Percentiles rank a stretch among this genome's conserved stretches.
Evolutionary conservation across 2,113 vertebrate species (phyloP).

Genomic region (Perccottus glenii): DNA sequence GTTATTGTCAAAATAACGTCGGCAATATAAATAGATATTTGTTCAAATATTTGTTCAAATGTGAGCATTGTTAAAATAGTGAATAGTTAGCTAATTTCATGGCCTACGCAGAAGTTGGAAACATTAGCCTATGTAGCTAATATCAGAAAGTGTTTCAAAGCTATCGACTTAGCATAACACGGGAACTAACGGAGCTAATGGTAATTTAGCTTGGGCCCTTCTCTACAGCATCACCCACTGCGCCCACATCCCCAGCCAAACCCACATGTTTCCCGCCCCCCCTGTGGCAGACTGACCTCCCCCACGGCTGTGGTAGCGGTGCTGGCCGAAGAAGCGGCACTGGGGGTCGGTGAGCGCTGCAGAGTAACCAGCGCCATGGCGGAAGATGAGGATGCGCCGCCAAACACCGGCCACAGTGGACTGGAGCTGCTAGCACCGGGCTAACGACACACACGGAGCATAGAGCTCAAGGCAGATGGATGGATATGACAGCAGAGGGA

Average conservation of each 20-base stretch:
- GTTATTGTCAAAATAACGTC: too few species aligned
- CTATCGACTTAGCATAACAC: conserved; percentile 39
- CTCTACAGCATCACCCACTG: conserved; percentile 42
- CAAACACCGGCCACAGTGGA: conserved; percentile 57
- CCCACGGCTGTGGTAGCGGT: conserved; percentile 82
- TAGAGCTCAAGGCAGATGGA: conserved; percentile 16
- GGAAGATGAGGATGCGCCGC: conserved; percentile 59
- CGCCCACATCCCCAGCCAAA: conserved; percentile 30
- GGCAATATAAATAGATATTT: too few species aligned
- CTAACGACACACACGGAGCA: conserved; percentile 39
- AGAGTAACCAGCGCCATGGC: conserved; percentile 95
- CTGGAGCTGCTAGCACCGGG: conserved; percentile 63
- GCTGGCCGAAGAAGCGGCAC: conserved; percentile 92
- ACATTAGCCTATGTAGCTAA: too few species aligned
- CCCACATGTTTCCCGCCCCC: not conserved
- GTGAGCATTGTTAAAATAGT: not conserved
- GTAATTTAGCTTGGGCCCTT: conserved; percentile 56
- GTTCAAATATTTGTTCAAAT: too few species aligned
- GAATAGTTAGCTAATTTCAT: not conserved
- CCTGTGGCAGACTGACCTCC: conserved; percentile 63
- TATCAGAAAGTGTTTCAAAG: conserved; percentile 12
- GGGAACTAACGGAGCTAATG: conserved; percentile 50
- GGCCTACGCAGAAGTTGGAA: too few species aligned
- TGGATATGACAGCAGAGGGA: conserved; percentile 12
- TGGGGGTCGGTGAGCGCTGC: conserved; percentile 94